Conservation (phyloP, 2,888 invertebrate species). For the Molanna angustata region DNA sequence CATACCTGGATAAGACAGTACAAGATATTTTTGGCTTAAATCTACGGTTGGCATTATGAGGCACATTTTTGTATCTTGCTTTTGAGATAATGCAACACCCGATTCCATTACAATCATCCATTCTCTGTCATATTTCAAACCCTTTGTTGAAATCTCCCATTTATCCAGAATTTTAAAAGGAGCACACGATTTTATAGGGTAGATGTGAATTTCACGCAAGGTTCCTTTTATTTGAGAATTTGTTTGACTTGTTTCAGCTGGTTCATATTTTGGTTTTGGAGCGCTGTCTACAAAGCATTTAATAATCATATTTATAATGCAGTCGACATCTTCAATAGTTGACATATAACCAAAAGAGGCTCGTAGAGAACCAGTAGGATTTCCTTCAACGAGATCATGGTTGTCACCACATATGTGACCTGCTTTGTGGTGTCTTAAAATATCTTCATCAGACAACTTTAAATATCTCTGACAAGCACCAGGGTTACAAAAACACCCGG, state of each 20-base stretch:
- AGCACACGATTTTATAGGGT: conserved; percentile 90
- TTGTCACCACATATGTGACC: conserved; percentile 93
- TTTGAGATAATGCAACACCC: conserved; percentile 86
- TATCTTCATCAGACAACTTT: conserved; percentile 62
- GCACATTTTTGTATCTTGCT: conserved; percentile 76
- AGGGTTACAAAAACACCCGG: conserved; percentile 96
- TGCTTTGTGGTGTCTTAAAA: conserved; percentile 75
- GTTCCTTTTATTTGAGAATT: conserved; percentile 27
- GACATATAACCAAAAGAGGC: conserved; percentile 94
- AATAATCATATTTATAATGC: conserved; percentile 69
- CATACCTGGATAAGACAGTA: conserved; percentile 61
- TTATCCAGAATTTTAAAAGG: conserved; percentile 62
- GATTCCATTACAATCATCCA: conserved; percentile 89
- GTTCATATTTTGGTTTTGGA: conserved; percentile 15
- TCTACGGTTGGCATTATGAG: conserved; percentile 71
- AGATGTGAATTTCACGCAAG: conserved; percentile 62
- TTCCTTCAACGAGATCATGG: conserved; percentile 77
- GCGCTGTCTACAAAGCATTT: conserved; percentile 64
- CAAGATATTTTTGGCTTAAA: conserved; percentile 53
- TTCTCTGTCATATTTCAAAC: conserved; percentile 83
- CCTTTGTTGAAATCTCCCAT: conserved; percentile 75
- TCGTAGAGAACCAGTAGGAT: conserved; percentile 89
- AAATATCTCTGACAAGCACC: conserved; percentile 89
- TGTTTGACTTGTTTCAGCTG: not conserved
- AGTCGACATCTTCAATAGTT: conserved; percentile 66